Evolutionary conservation across 2,888 invertebrate genomes (phyloP).

Genomic region (Abscondita cerata): DNA sequence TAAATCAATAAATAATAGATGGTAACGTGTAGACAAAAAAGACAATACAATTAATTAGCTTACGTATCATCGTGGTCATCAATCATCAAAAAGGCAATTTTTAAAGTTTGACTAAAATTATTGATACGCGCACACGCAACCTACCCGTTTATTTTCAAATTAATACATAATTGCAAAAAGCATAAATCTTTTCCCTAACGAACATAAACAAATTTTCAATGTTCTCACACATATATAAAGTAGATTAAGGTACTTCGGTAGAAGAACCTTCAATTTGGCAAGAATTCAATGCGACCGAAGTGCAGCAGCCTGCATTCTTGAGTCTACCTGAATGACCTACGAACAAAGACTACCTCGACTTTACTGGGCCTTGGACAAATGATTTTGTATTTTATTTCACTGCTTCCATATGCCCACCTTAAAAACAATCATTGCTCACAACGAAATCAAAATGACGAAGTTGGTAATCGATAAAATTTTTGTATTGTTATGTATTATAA

Average conservation of each 20-base stretch:
- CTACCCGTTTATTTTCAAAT: too few relatives aligned
- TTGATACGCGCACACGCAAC: neutral
- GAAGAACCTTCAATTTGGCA: slow-evolving; percentile 33
- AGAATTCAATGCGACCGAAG: slow-evolving; percentile 33
- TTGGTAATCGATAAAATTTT: too few relatives aligned
- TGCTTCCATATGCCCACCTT: slow-evolving; percentile 39
- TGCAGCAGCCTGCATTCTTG: slow-evolving; percentile 41
- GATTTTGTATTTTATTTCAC: slow-evolving; percentile 36
- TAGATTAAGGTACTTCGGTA: slow-evolving; percentile 18
- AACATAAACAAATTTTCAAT: too few relatives aligned
- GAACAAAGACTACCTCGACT: slow-evolving; percentile 41
- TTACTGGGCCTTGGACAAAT: slow-evolving; percentile 41
- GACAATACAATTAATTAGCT: too few relatives aligned
- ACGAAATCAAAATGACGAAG: too few relatives aligned
- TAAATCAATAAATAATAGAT: neutral
- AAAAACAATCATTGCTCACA: too few relatives aligned
- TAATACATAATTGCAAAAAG: too few relatives aligned
- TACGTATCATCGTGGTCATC: too few relatives aligned
- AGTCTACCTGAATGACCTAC: slow-evolving; percentile 43
- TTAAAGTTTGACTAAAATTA: slow-evolving; percentile 6
- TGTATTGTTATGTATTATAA: neutral
- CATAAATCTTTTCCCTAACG: too few relatives aligned
- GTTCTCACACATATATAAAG: slow-evolving; percentile 16
- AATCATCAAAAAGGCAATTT: neutral
- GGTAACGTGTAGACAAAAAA: too few relatives aligned